Evolutionary conservation across 1,140 invertebrate species (phyloP).

Genomic region (Drosophila orosa): DNA sequence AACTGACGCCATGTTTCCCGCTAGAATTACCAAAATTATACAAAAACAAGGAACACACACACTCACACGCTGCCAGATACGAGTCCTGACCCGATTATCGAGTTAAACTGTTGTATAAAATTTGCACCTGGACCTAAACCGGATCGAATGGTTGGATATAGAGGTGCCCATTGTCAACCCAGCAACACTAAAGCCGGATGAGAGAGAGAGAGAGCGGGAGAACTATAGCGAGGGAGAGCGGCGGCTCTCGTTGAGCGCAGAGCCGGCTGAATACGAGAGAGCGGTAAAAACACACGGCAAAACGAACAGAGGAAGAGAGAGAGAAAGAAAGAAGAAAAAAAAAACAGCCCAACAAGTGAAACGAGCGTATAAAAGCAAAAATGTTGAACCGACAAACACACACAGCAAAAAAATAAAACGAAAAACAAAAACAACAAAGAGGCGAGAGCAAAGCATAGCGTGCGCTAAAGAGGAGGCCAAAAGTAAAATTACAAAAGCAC

Average conservation of each 20-base stretch:
- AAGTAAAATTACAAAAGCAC: conserved; percentile 78
- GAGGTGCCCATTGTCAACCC: conserved; percentile 72
- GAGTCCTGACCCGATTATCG: conserved; percentile 80
- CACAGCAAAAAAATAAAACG: conserved; percentile 42
- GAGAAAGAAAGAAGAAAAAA: conserved; percentile 46
- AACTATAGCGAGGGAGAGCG: conserved; percentile 15
- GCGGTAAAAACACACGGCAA: conserved; percentile 28
- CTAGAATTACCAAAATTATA: conserved; percentile 66
- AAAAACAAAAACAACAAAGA: conserved; percentile 69
- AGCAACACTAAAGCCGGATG: conserved; percentile 29
- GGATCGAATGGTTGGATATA: conserved; percentile 60
- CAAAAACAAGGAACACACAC: conserved; percentile 17
- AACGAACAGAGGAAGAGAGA: conserved; percentile 22
- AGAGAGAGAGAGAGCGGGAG: conserved; percentile 21
- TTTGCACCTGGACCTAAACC: conserved; percentile 82
- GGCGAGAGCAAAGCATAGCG: conserved; percentile 62
- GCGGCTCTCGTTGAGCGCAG: conserved; percentile 12
- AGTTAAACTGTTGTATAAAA: conserved; percentile 79
- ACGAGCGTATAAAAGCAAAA: conserved; percentile 54
- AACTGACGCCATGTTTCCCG: conserved; percentile 74
- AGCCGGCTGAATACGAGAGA: conserved; percentile 54
- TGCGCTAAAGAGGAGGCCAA: conserved; percentile 69
- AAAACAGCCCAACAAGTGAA: conserved; percentile 81
- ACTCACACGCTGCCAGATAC: conserved; percentile 49
- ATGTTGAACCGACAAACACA: conserved; percentile 36